Conservation (phyloP, 1,140 invertebrate genomes). For the Mamestra configurata region DNA sequence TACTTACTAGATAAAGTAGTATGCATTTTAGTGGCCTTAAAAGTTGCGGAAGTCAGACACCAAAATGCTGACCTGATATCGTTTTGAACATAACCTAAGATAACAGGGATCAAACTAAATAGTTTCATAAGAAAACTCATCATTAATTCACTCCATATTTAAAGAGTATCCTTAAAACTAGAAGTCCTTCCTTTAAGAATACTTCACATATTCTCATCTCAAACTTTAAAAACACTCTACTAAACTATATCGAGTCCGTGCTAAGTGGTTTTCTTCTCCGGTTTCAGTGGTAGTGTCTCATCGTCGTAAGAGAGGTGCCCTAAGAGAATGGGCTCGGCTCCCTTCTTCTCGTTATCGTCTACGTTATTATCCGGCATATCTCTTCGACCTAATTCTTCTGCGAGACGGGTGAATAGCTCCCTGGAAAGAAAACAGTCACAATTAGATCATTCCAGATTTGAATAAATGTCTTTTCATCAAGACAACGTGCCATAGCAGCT, state of each 20-base stretch:
- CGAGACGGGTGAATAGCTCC: constrained; percentile 71
- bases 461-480: too few species aligned
- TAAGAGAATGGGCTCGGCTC: constrained; percentile 75
- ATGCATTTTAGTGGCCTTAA: neutral
- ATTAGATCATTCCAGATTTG: too few species aligned
- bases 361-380: constrained; percentile 71
- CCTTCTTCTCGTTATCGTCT: constrained; percentile 68
- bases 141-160: neutral
- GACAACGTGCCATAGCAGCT: too few species aligned
- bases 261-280: constrained; percentile 71
- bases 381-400: constrained; percentile 76
- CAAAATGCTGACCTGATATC: neutral
- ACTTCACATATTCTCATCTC: neutral
- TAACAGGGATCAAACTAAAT: neutral
- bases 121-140: neutral
- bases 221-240: neutral
- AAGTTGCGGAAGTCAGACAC: neutral
- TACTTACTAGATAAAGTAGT: neutral
- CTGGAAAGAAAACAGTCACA: constrained; percentile 64
- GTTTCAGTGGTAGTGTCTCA: constrained; percentile 77
- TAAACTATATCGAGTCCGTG: neutral
- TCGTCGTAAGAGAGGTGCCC: constrained; percentile 73
- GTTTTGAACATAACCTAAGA: neutral
- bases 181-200: neutral
- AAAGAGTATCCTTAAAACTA: neutral